Conservation (phyloP, 2,113 vertebrate species). For the Romanogobio albipinnatus region DNA sequence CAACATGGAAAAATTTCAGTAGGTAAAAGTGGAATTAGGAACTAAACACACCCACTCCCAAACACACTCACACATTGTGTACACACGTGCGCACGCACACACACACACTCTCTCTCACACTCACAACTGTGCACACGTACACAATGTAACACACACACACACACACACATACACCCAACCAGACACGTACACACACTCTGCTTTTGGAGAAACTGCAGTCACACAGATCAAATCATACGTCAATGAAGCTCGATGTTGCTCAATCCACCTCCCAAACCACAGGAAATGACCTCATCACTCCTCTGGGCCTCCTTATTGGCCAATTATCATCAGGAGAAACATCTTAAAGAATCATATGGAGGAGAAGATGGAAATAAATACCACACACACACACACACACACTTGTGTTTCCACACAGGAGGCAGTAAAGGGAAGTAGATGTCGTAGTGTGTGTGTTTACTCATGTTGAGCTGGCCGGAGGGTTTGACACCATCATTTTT, state of each 20-base stretch:
- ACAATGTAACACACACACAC: slow-evolving; percentile 35
- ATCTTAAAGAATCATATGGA: slow-evolving; percentile 33
- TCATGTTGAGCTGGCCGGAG: slow-evolving; percentile 53
- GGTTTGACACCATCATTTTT: slow-evolving; percentile 24
- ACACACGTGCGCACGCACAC: slow-evolving; percentile 30
- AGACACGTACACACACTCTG: slow-evolving; percentile 35
- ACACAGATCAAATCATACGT: slow-evolving; percentile 67
- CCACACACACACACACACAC: slow-evolving; percentile 23
- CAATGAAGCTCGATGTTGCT: slow-evolving; percentile 68
- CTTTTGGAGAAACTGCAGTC: slow-evolving; percentile 68
- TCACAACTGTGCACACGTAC: slow-evolving; percentile 28
- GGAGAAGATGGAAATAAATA: slow-evolving; percentile 43
- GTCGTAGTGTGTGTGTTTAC: slow-evolving; percentile 34
- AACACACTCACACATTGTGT: background rate
- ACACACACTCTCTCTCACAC: background rate
- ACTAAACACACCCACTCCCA: background rate
- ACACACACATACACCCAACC: background rate
- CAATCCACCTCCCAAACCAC: slow-evolving; percentile 69
- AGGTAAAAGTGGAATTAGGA: slow-evolving; percentile 3
- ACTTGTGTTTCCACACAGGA: slow-evolving; percentile 55
- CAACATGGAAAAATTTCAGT: background rate
- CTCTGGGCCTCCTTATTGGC: slow-evolving; percentile 46
- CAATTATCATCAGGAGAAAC: slow-evolving; percentile 29
- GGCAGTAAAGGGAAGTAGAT: slow-evolving; percentile 47
- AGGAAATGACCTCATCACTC: slow-evolving; percentile 66